Evolutionary conservation across 1,140 invertebrate species (phyloP).

Genomic region (Mactra quadrangularis): DNA sequence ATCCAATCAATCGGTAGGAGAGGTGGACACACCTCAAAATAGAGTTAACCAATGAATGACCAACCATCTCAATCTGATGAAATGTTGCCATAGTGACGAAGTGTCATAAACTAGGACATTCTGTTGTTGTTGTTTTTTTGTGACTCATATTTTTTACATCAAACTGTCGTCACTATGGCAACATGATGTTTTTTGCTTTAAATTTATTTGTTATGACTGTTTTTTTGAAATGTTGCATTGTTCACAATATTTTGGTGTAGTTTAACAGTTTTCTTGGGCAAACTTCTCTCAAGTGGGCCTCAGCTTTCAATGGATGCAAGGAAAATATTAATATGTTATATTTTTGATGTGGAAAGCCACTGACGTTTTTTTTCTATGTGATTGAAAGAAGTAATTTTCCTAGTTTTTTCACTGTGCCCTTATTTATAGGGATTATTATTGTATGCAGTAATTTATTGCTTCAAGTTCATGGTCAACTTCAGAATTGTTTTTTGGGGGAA

Average conservation of each 20-base stretch:
- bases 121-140: neutral
- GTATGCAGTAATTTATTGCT: too few relatives aligned
- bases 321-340: slow-evolving; percentile 23
- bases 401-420: too few relatives aligned
- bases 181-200: slow-evolving; percentile 39
- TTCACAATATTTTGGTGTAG: slow-evolving; percentile 19
- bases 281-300: neutral
- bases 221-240: slow-evolving; percentile 35
- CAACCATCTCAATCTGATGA: slow-evolving; percentile 31
- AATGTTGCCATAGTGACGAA: slow-evolving; percentile 53
- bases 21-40: slow-evolving; percentile 57
- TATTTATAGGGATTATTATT: too few relatives aligned
- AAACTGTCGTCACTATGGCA: slow-evolving; percentile 21
- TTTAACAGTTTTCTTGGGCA: slow-evolving; percentile 6
- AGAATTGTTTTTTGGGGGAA: too few relatives aligned
- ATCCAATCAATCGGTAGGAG: slow-evolving; percentile 59
- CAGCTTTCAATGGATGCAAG: slow-evolving; percentile 15
- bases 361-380: too few relatives aligned
- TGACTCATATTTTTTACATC: neutral
- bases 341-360: too few relatives aligned
- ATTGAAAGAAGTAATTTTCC: too few relatives aligned
- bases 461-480: too few relatives aligned
- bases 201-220: slow-evolving; percentile 21
- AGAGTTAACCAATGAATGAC: slow-evolving; percentile 55
- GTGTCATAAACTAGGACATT: slow-evolving; percentile 11